Percentiles rank a stretch among this genome's conserved stretches.
Evolutionary conservation across 2,797 vertebrate genomes (phyloP).

Genomic region (Ibycter americanus): DNA sequence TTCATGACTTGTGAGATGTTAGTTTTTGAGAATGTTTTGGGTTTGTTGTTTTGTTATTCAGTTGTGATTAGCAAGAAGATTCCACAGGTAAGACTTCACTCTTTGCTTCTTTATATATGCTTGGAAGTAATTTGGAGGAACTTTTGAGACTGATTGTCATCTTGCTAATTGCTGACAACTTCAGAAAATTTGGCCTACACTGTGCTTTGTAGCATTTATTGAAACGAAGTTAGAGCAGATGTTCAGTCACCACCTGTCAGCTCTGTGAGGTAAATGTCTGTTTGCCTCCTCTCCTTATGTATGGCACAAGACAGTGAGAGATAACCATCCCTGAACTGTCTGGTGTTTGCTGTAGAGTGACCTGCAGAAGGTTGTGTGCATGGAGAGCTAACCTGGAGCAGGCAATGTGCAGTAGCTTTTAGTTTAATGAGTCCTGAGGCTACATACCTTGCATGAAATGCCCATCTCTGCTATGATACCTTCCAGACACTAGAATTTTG

Average conservation of each 20-base stretch:
- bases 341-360: background rate
- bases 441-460: background rate
- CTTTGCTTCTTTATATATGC: background rate
- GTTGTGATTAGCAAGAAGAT: background rate
- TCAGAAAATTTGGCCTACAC: background rate
- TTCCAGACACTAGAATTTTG: background rate
- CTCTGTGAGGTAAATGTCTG: background rate
- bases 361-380: rapidly evolving
- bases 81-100: background rate
- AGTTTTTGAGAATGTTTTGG: background rate
- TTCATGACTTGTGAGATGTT: background rate
- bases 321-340: background rate
- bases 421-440: background rate
- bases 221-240: background rate
- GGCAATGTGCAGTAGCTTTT: background rate
- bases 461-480: background rate
- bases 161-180: background rate
- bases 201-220: background rate
- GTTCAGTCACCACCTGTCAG: background rate
- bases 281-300: background rate
- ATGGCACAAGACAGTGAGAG: background rate
- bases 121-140: background rate
- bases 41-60: background rate
- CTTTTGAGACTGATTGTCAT: background rate
- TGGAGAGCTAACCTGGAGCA: background rate